Percentiles rank a stretch among this genome's conserved stretches.
Evolutionary conservation across 2,113 vertebrate species (phyloP).

Genomic region (Sciurus niger): DNA sequence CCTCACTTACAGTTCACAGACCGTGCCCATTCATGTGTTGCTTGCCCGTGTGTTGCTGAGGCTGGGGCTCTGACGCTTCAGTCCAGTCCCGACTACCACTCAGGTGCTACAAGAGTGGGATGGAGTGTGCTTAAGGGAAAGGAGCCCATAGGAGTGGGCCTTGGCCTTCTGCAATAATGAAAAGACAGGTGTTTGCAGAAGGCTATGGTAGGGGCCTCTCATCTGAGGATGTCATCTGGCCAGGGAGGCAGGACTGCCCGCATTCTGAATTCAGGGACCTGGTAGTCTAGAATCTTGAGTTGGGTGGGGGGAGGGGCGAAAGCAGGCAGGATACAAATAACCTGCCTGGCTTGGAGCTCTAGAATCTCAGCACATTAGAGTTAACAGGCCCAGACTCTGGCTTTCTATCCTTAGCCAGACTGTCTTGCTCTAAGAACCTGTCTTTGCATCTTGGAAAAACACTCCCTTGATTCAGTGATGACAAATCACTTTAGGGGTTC

Average conservation of each 20-base stretch:
- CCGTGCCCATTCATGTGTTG: not conserved
- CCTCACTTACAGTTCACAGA: too few species aligned
- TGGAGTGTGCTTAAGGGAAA: too few species aligned
- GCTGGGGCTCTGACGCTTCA: not conserved
- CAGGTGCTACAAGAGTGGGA: not conserved
- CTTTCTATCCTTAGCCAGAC: not conserved
- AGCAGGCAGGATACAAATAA: not conserved
- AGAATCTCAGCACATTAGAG: not conserved
- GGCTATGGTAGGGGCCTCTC: not conserved
- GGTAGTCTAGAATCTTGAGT: not conserved
- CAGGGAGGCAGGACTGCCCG: not conserved
- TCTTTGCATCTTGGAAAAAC: not conserved
- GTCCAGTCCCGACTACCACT: fast-evolving
- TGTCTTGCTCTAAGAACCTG: not conserved
- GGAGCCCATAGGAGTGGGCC: not conserved
- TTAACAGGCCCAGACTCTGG: not conserved
- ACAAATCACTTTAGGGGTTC: not conserved
- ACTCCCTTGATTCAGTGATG: not conserved
- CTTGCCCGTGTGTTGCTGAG: too few species aligned
- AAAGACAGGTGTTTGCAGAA: not conserved
- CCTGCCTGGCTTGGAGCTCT: not conserved
- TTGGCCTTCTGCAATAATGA: not conserved
- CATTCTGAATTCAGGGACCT: not conserved
- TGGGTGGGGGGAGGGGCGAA: not conserved
- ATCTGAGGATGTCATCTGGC: not conserved